Percentiles rank a stretch among this genome's conserved stretches.
Conservation (phyloP, 2,113 vertebrate species). For the Brienomyrus brachyistius region DNA sequence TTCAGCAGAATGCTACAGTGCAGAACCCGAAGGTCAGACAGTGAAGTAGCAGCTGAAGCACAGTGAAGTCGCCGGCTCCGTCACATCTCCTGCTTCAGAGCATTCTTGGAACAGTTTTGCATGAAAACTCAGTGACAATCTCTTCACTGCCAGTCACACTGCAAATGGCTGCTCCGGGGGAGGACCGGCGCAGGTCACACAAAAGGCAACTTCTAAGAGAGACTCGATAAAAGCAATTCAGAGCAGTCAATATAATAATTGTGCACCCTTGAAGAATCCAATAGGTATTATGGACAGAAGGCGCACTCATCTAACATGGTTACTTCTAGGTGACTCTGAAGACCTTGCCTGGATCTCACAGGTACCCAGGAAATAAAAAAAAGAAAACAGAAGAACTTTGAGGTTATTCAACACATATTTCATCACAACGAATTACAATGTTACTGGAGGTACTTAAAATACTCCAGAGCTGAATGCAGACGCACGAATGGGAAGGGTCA, state of each 20-base stretch:
- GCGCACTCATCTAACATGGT: conserved; percentile 10
- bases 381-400: neutral
- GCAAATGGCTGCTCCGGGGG: neutral
- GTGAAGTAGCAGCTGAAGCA: neutral
- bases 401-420: neutral
- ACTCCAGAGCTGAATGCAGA: neutral
- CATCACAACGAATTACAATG: neutral
- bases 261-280: conserved; percentile 19
- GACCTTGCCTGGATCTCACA: conserved; percentile 8
- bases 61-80: neutral
- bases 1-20: neutral
- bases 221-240: conserved; percentile 21
- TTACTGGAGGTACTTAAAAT: neutral
- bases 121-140: conserved; percentile 1
- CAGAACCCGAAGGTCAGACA: neutral
- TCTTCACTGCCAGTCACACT: neutral
- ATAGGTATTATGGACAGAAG: conserved; percentile 16
- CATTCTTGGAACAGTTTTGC: neutral
- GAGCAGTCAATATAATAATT: conserved; percentile 20
- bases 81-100: neutral
- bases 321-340: conserved; percentile 9
- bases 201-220: conserved; percentile 2
- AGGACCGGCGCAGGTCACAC: neutral
- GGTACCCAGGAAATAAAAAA: neutral
- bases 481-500: neutral